Evolutionary conservation across 1,140 invertebrate species (phyloP), one percentile per base, ranked within the genome.

Genomic region (Oncopeltus fasciatus): DNA sequence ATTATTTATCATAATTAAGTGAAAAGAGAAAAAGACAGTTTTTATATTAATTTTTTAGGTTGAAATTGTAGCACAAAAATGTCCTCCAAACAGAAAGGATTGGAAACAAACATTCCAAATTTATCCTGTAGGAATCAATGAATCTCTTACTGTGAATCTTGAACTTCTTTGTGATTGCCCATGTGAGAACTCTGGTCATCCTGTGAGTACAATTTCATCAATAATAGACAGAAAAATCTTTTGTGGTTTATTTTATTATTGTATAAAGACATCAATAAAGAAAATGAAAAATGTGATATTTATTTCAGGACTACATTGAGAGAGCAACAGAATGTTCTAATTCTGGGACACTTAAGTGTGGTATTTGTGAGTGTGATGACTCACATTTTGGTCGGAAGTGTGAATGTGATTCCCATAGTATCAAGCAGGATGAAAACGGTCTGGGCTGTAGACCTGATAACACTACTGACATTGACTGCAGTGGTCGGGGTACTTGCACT

Each of bases 91-190:
- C 72, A 80, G 77, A 57, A 77, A 77, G 12, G 83, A 92, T 66
- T 92, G 90, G 84, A 83, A 80, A 26, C 86, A 90, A 71, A 80
- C 74, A 14, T 88, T 96, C 68, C 76, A 84, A 59, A 95, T 98
- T 65, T 93, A 93, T 75, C 93, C 93, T 1, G 90, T 95, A 24
- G 93, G 92, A 65, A 83, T 96, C 44, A 87, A 89, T 63, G 95
- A 97, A 73, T 85, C 81, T 69, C 76, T 97, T 4, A 78, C 80
- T 4, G 81, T 97, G 1, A 84, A 93, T 67, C 71, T 97, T 61
- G 85, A 93, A 69, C 88, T 95, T 80, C 74, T 92, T 1, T 97
- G 93, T 70, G 85, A 91, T 66, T 98, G 93, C 69, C 83, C 85
- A 24, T 97, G 93, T 74, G 90, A 92, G 71, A 77, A 79, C 63